These are phyloP conservation scores for Tortrix viridana DNA, from an alignment of 2,888 invertebrate genomes.

Conservation along the genomic window DNA sequence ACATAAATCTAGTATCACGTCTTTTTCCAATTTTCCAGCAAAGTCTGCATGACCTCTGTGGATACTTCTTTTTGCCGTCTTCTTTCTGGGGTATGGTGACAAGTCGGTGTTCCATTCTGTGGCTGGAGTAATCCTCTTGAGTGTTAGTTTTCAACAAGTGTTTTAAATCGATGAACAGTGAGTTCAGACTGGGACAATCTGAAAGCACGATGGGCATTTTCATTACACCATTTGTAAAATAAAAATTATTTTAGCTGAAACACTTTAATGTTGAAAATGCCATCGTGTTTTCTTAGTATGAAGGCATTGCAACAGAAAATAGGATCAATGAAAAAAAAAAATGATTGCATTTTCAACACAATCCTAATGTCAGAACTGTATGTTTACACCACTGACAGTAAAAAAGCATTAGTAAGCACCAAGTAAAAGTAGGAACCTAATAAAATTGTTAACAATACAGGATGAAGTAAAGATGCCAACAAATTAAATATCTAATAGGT, in stretches of 20 bases:
- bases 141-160: conserved; percentile 67
- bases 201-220: conserved; percentile 85
- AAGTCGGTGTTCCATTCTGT: conserved; percentile 71
- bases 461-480: conserved; percentile 5
- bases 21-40: conserved; percentile 80
- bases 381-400: conserved; percentile 43
- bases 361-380: conserved; percentile 64
- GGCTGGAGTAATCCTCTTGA: conserved; percentile 63
- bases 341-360: conserved; percentile 84
- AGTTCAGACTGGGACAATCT: conserved; percentile 79
- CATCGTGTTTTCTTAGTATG: conserved; percentile 80
- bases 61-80: conserved; percentile 82
- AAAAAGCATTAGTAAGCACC: conserved; percentile 58
- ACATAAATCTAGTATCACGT: conserved; percentile 80
- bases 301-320: conserved; percentile 74
- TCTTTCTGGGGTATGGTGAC: conserved; percentile 82
- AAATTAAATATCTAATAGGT: conserved; percentile 24
- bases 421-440: conserved; percentile 38
- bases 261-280: conserved; percentile 79
- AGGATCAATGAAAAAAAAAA: conserved; percentile 64
- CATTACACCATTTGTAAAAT: conserved; percentile 57
- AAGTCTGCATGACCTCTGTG: conserved; percentile 79
- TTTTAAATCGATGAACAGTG: conserved; percentile 80
- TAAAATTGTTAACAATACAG: conserved; percentile 26
- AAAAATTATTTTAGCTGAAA: conserved; percentile 47